Conservation (phyloP, 2,888 invertebrate genomes). For the Phymatocera aterrima region DNA sequence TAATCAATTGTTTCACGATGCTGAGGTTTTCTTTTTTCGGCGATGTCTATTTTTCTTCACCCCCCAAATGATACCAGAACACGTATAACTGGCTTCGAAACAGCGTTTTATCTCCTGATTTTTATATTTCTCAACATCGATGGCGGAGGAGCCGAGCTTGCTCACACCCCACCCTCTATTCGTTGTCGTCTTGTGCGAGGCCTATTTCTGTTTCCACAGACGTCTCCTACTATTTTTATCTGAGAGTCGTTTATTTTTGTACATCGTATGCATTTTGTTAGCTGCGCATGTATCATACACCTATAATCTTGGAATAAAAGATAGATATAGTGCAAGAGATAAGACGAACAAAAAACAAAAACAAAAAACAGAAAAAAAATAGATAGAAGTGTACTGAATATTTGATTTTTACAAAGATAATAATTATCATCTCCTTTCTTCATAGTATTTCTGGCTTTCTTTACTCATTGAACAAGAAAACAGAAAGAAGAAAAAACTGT, state of each 20-base stretch:
- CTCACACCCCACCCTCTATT: constrained; percentile 44
- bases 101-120: constrained; percentile 5
- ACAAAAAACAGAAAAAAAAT: neutral
- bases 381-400: too few relatives aligned
- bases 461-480: too few relatives aligned
- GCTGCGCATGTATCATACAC: neutral
- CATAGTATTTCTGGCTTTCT: too few relatives aligned
- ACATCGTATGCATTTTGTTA: constrained; percentile 30
- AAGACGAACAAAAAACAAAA: neutral
- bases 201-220: constrained; percentile 64
- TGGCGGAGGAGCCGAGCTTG: constrained; percentile 44
- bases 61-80: neutral
- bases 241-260: constrained; percentile 32
- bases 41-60: too few relatives aligned
- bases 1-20: too few relatives aligned
- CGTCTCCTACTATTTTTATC: constrained; percentile 65
- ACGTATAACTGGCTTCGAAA: neutral
- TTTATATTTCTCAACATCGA: constrained; percentile 34
- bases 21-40: too few relatives aligned
- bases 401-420: too few relatives aligned
- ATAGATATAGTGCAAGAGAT: neutral
- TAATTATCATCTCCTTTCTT: too few relatives aligned
- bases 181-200: constrained; percentile 37
- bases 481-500: too few relatives aligned
- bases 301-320: neutral